Percentiles rank a stretch among this genome's conserved stretches.
Conservation (phyloP, 2,113 vertebrate genomes). For the Pachycephala philippinensis region DNA sequence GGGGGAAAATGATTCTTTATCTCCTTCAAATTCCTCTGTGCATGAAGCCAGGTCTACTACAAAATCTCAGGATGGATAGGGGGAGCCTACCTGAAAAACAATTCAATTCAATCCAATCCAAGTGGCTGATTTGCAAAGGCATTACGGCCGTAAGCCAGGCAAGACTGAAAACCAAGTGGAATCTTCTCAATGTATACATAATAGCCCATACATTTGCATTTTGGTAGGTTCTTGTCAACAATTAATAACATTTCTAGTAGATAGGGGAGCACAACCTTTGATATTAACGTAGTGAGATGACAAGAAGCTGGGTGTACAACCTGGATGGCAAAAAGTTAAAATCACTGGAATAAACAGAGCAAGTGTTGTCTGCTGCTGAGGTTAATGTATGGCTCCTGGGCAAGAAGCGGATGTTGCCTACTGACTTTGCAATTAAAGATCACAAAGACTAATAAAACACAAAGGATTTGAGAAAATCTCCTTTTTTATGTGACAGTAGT, state of each 20-base stretch:
- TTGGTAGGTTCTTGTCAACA: not conserved
- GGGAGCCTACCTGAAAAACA: not conserved
- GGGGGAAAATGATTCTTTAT: not conserved
- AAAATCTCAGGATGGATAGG: not conserved
- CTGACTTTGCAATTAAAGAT: not conserved
- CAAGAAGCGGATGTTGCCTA: not conserved
- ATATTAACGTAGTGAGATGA: accelerated
- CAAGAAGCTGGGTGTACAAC: not conserved
- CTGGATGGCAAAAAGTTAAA: not conserved
- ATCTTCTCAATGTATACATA: not conserved
- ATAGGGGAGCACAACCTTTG: not conserved
- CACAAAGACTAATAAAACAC: not conserved
- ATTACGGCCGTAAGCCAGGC: not conserved
- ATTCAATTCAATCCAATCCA: not conserved
- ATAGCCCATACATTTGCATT: not conserved
- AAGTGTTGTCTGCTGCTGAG: not conserved
- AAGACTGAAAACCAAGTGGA: not conserved
- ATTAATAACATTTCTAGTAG: not conserved
- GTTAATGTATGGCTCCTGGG: not conserved
- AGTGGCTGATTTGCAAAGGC: not conserved
- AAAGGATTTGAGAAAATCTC: not conserved
- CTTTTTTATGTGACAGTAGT: not conserved
- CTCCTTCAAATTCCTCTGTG: not conserved
- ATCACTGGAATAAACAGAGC: not conserved
- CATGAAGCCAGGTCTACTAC: not conserved